A percentile compares a stretch with the other conserved stretches of the same genome.
Evolutionary conservation across 1,140 invertebrate genomes (phyloP).

Genomic region (Bursaphelenchus mucronatus): DNA sequence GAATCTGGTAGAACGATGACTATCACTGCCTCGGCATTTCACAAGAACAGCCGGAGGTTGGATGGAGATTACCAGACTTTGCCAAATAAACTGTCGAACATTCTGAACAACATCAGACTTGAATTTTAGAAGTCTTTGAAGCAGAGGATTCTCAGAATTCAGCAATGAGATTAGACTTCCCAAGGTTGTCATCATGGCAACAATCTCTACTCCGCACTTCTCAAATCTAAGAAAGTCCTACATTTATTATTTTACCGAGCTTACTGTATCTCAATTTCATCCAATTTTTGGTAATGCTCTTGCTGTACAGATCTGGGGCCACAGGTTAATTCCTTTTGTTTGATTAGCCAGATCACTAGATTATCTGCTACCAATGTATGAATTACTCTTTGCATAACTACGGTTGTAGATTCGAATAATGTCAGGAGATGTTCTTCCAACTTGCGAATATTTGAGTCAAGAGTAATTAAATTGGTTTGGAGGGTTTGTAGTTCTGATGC

Average conservation of each 20-base stretch:
- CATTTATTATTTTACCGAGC: not conserved
- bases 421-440: constrained; percentile 2
- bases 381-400: constrained; percentile 22
- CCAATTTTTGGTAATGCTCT: constrained; percentile 26
- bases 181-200: constrained; percentile 7
- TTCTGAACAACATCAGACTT: constrained; percentile 22
- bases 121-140: constrained; percentile 9
- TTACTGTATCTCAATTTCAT: constrained; percentile 26
- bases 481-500: constrained; percentile 16
- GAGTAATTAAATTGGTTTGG: constrained; percentile 17
- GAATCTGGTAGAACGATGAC: constrained; percentile 28
- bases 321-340: constrained; percentile 25
- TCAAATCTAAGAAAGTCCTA: constrained; percentile 19
- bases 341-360: constrained; percentile 27
- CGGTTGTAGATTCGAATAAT: not conserved
- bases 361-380: constrained; percentile 28
- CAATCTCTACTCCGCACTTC: constrained; percentile 29
- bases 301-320: constrained; percentile 16
- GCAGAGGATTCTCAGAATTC: not conserved
- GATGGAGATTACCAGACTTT: constrained; percentile 21
- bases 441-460: constrained; percentile 26
- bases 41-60: constrained; percentile 31
- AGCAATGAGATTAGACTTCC: constrained; percentile 4
- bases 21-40: constrained; percentile 31
- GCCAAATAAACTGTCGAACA: constrained; percentile 29